Percentiles rank a stretch among this genome's conserved stretches.
phyloP scores from a whole-genome alignment of 1,140 invertebrate genomes.

The Trichonephila clavipes region DNA sequence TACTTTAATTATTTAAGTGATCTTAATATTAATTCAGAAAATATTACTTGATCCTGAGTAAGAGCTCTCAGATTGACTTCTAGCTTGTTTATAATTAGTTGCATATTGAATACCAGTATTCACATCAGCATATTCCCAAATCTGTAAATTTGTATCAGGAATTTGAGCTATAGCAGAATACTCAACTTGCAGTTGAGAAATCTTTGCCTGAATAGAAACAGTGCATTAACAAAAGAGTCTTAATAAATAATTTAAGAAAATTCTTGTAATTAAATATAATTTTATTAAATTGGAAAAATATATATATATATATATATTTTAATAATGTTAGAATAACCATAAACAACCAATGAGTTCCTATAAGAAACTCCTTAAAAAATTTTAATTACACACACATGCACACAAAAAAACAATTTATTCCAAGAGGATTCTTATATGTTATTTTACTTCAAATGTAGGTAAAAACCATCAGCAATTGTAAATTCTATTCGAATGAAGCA shows the following conservation, averaged over 20 bases:
- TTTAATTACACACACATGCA: too few species aligned
- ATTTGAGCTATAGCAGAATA: slow-evolving; percentile 12
- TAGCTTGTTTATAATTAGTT: not conserved
- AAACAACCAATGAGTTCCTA: too few species aligned
- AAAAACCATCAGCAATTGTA: too few species aligned
- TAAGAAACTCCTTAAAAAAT: too few species aligned
- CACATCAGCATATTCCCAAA: slow-evolving; percentile 41
- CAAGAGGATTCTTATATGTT: too few species aligned
- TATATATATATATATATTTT: too few species aligned
- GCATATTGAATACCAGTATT: not conserved
- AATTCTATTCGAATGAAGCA: too few species aligned
- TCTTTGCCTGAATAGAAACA: slow-evolving; percentile 35
- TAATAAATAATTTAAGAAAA: not conserved
- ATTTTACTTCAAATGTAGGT: too few species aligned
- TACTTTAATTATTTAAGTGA: not conserved
- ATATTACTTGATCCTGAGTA: not conserved
- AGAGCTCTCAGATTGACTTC: not conserved
- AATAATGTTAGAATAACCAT: too few species aligned
- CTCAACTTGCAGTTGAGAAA: slow-evolving; percentile 65
- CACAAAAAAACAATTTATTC: too few species aligned
- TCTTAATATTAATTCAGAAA: not conserved
- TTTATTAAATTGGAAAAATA: not conserved
- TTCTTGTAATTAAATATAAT: not conserved
- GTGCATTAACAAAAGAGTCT: not conserved
- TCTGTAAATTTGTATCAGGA: not conserved